These are phyloP conservation scores for Gypaetus barbatus DNA, from an alignment of 2,797 vertebrate species.

Conservation along the genomic window DNA sequence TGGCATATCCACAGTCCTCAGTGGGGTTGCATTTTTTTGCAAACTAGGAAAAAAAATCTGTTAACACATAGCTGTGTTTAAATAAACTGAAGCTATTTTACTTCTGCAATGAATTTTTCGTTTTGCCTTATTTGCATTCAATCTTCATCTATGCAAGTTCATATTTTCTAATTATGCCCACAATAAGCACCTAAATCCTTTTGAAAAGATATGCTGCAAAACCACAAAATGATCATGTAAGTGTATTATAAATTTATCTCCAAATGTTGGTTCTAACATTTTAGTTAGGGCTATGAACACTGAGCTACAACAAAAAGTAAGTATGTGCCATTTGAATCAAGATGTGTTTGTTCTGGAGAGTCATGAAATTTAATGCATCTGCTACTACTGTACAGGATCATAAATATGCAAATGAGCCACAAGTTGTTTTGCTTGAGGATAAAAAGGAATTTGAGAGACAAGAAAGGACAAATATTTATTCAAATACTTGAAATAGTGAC, in stretches of 20 bases:
- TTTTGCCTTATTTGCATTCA: neutral
- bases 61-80: neutral
- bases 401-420: neutral
- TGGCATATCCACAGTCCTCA: neutral
- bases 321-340: neutral
- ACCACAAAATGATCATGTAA: neutral
- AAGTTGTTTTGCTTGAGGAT: neutral
- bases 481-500: neutral
- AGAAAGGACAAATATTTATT: constrained; percentile 26
- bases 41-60: neutral
- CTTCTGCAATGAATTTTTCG: neutral
- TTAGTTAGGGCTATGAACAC: neutral
- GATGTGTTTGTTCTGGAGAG: neutral
- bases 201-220: neutral
- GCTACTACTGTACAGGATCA: neutral
- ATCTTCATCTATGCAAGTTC: neutral
- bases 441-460: neutral
- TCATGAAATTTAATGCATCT: neutral
- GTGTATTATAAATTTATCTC: neutral
- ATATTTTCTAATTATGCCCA: neutral
- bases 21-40: neutral
- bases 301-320: neutral
- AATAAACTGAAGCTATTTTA: neutral
- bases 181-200: neutral
- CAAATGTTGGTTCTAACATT: neutral